Conservation (phyloP, 2,113 vertebrate species). For the Delphinus delphis region DNA sequence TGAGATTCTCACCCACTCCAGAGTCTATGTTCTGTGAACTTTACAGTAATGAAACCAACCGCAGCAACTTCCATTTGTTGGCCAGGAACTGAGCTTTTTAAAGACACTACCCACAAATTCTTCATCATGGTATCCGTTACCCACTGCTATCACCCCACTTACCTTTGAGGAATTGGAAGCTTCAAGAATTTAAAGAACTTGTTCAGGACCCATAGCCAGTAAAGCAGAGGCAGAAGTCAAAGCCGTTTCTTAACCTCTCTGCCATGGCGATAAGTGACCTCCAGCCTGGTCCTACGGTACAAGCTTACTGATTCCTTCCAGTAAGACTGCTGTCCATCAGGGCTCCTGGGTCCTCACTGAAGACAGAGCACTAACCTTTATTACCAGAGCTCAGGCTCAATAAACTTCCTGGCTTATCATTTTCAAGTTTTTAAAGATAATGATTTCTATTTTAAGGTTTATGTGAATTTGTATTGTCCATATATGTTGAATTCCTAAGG, state of each 20-base stretch:
- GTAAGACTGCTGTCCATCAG: background rate
- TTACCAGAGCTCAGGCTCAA: background rate
- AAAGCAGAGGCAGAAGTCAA: background rate
- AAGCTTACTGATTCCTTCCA: background rate
- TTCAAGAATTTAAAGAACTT: background rate
- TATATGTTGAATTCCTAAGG: background rate
- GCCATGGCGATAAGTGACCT: background rate
- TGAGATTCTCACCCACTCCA: background rate
- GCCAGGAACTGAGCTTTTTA: background rate
- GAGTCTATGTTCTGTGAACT: background rate
- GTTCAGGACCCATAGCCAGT: background rate
- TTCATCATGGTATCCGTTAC: background rate
- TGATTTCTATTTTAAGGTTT: background rate
- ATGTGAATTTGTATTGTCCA: background rate
- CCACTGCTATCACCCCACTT: background rate
- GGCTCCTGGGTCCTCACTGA: background rate
- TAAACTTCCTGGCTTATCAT: background rate
- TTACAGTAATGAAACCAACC: background rate
- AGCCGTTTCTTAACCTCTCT: background rate
- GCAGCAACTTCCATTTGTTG: background rate
- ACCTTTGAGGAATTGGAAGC: background rate
- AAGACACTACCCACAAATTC: background rate
- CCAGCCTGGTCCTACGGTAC: background rate
- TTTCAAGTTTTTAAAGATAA: background rate
- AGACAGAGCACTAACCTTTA: background rate